Base-by-base conservation (phyloP, 2,888 invertebrate genomes). In the Drosophila flavopinicola region DNA sequence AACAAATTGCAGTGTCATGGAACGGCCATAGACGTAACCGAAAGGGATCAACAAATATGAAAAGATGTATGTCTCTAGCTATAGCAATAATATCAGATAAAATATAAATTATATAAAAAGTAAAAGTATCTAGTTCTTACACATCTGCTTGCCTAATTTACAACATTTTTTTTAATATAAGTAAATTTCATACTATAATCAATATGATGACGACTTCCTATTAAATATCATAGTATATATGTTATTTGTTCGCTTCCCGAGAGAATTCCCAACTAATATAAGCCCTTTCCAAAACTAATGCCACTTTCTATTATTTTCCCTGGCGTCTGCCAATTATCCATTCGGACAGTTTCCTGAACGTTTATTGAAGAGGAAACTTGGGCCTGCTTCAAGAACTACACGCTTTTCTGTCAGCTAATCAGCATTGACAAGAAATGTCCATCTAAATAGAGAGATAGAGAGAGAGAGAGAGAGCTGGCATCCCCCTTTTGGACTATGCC, bases 371-470 rank as follows among this genome's bases (percentile, higher is more conserved):
- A 9, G 6, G 39, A 33, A 11, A 37, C 30, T 39, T 33, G 13
- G 10, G 1, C 13, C 33, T 20, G 32, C 25, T 13, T 38, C 25
- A 32, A n/a, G 41, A 39, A 35, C 13, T 27, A 30, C 20, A 25
- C 11, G 17, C 25, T 38, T 32, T 30, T 27, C 37, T 66, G 51
- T 51, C 70, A 71, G 11, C 49, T 49, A 30, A 57, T 49, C 37
- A 49, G n/a, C 37, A 53, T 49, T 45, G 57, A 64, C 71, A 64
- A 58, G 52, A 63, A 54, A 54, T 51, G 45, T 51, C 72, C 67
- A 72, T 67, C 53, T 35, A 44, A 57, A 29, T 32, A 24, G 13
- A 3, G 13, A 15, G 20, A 20, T 20, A 4, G 2, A 20, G 20
- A 20, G 20, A 20, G 20, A 20, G 20, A 20, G 20, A 20, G 20